Evolutionary conservation across 2,113 vertebrate species (phyloP).

Genomic region (Empidonax alnorum): DNA sequence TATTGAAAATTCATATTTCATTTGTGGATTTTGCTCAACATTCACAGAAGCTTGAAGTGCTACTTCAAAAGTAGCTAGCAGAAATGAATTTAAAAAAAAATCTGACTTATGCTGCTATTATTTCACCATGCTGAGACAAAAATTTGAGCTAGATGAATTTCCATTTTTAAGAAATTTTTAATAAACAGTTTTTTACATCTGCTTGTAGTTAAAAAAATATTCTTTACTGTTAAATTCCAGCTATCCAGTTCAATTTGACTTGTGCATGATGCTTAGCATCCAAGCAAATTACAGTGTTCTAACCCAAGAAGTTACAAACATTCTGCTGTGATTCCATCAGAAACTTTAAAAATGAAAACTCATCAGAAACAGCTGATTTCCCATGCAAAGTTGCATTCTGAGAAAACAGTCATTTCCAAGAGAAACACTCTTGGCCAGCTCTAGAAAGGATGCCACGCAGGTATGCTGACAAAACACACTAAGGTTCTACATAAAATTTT

Average conservation of each 20-base stretch:
- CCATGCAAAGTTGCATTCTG: background rate
- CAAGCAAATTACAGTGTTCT: background rate
- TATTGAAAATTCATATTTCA: constrained; percentile 61
- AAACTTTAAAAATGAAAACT: background rate
- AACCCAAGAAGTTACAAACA: background rate
- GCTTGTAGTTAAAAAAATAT: background rate
- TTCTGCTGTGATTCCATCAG: background rate
- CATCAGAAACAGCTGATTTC: background rate
- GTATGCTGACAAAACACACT: background rate
- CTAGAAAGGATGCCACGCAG: background rate
- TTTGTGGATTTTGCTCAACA: constrained; percentile 49
- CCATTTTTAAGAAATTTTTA: background rate
- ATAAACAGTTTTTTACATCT: background rate
- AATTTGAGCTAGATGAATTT: constrained; percentile 3
- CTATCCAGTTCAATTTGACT: background rate
- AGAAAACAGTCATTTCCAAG: background rate
- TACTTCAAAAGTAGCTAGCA: background rate
- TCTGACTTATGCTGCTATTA: background rate
- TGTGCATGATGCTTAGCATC: background rate
- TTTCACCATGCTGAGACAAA: constrained; percentile 9
- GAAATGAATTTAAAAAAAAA: constrained; percentile 4
- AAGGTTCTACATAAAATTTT: background rate
- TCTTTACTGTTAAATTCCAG: background rate
- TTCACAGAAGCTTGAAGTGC: constrained; percentile 29
- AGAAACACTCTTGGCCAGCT: background rate